Percentiles rank a stretch among this genome's conserved stretches.
Evolutionary conservation across 1,140 invertebrate genomes (phyloP).

Genomic region (Drosophila sechellia): DNA sequence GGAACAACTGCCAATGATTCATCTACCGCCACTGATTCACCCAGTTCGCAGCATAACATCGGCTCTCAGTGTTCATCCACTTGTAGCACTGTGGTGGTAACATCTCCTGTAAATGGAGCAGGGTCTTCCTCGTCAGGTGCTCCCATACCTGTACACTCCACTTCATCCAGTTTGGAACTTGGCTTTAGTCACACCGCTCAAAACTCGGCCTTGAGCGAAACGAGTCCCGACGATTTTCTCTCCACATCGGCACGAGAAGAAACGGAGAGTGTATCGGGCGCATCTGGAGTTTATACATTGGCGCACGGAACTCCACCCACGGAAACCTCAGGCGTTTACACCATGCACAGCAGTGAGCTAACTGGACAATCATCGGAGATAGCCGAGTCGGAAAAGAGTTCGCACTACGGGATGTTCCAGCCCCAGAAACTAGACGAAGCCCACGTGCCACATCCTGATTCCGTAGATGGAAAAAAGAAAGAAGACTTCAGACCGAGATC

Average conservation of each 20-base stretch:
- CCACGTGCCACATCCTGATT: constrained; percentile 43
- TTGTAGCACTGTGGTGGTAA: constrained; percentile 92
- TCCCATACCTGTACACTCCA: constrained; percentile 85
- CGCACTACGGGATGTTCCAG: constrained; percentile 86
- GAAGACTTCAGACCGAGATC: constrained; percentile 87
- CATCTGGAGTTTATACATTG: constrained; percentile 84
- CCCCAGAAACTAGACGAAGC: constrained; percentile 52
- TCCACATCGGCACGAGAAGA: constrained; percentile 70
- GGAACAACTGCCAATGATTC: constrained; percentile 50
- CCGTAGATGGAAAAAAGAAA: constrained; percentile 59
- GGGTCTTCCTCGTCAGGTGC: constrained; percentile 85
- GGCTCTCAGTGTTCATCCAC: constrained; percentile 93
- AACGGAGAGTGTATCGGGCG: constrained; percentile 85
- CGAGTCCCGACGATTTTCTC: constrained; percentile 86
- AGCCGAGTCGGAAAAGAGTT: constrained; percentile 84
- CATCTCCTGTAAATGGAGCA: constrained; percentile 73
- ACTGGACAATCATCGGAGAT: constrained; percentile 83
- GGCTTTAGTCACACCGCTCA: constrained; percentile 93
- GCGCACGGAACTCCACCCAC: constrained; percentile 87
- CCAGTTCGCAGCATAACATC: constrained; percentile 82
- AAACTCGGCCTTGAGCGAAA: constrained; percentile 90
- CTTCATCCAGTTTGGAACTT: constrained; percentile 91
- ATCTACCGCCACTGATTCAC: constrained; percentile 77
- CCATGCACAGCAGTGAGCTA: constrained; percentile 89
- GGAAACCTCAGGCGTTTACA: constrained; percentile 92